Evolutionary conservation across 2,888 invertebrate genomes (phyloP).

Genomic region (Pomacea canaliculata): DNA sequence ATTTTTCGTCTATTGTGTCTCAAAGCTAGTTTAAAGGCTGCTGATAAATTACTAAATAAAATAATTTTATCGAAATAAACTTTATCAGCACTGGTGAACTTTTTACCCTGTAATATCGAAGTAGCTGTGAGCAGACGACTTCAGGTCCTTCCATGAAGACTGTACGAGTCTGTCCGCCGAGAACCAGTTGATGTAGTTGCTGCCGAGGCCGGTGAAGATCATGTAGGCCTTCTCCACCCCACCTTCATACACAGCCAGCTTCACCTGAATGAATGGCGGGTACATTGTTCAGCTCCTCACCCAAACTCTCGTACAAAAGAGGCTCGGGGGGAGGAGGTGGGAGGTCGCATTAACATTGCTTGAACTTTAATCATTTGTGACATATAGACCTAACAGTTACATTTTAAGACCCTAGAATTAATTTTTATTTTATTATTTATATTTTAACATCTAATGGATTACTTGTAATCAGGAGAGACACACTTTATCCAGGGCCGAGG

Average conservation of each 20-base stretch:
- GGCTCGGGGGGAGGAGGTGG: background rate
- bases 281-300: background rate
- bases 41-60: too few species aligned
- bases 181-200: conserved; percentile 25
- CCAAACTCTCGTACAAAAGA: too few species aligned
- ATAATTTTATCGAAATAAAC: too few species aligned
- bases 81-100: too few species aligned
- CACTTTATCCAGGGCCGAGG: background rate
- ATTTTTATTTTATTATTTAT: too few species aligned
- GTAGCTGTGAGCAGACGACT: conserved; percentile 9
- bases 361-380: too few species aligned
- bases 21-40: too few species aligned
- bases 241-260: background rate
- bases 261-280: background rate
- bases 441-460: too few species aligned
- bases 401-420: too few species aligned
- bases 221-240: conserved; percentile 14
- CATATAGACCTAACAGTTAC: too few species aligned
- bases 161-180: background rate
- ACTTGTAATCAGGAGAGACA: background rate
- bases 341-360: too few species aligned
- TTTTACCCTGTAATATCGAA: conserved; percentile 20
- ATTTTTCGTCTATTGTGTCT: too few species aligned
- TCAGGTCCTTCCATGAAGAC: conserved; percentile 23
- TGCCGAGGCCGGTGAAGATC: conserved; percentile 15